Conservation (phyloP, 2,888 invertebrate species). For the Rugalucina vietnamica region DNA sequence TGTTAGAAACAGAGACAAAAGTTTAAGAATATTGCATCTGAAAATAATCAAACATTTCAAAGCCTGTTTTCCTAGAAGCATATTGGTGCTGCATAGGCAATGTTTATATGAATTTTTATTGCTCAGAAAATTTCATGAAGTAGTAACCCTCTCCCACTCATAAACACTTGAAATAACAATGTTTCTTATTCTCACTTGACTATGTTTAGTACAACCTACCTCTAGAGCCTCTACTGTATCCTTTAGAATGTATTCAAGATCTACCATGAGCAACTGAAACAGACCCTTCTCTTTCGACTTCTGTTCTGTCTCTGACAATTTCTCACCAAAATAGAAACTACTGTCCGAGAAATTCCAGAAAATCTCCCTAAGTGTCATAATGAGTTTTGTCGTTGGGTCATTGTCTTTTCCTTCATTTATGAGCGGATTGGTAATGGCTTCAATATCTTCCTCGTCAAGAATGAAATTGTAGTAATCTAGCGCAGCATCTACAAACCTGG, state of each 20-base stretch:
- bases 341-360: conserved; percentile 70
- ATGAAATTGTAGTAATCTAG: conserved; percentile 48
- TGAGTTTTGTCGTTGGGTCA: conserved; percentile 23
- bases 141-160: too few relatives aligned
- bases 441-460: conserved; percentile 42
- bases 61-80: too few relatives aligned
- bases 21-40: too few relatives aligned
- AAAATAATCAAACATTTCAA: too few relatives aligned
- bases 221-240: conserved; percentile 16
- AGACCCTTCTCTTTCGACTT: conserved; percentile 50
- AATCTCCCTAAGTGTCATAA: conserved; percentile 56
- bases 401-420: conserved; percentile 30
- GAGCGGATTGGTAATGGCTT: conserved; percentile 42
- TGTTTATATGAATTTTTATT: too few relatives aligned
- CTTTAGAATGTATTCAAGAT: conserved; percentile 34
- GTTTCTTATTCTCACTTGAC: too few relatives aligned
- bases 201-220: neutral
- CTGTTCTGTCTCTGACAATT: conserved; percentile 54
- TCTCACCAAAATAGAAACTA: conserved; percentile 59
- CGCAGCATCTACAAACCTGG: conserved; percentile 40
- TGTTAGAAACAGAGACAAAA: too few relatives aligned
- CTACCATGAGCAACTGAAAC: conserved; percentile 33
- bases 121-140: too few relatives aligned
- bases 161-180: too few relatives aligned
- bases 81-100: too few relatives aligned